Evolutionary conservation across 2,888 invertebrate species (phyloP), one percentile per base, ranked within the genome.

Genomic region (Liodrosophila aerea): DNA sequence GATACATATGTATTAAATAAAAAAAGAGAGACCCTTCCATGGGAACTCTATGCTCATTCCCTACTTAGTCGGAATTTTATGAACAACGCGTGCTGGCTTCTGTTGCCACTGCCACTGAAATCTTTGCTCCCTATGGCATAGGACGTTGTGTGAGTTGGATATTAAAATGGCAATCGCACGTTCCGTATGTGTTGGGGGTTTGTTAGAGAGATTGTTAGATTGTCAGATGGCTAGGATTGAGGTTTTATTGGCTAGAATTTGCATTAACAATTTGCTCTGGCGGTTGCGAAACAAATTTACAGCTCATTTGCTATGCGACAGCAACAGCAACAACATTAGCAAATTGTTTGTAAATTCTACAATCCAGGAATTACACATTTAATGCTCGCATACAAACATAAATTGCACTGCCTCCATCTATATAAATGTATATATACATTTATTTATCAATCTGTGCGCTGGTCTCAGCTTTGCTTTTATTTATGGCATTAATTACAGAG

Each of bases 401-500:
- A 5, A 36, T 2, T 15, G 4, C 5, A 3, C 30, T 5, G 9
- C 2, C 9, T 40, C 4, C 2, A 7, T 29, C 22, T 11, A n/a
- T 33, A 41, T 29, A 22, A n/a, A 22, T n/a, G 36, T 18, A 7
- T 7, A 43, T 8, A 9, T 7, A 39, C 7, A 1, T 15, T 18
- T n/a, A 16, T 29, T 31, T 29, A 15, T 27, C 7, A 16, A 22
- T 37, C 7, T 30, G 44, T 44, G 11, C 2, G 8, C 3, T 1
- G 5, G 9, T 13, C 29, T 45, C 39, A 31, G 40, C 18, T 30
- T 33, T 33, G 51, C 39, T 43, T 75, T 76, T 72, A 69, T 78
- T 76, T 61, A 64, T 67, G 73, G 47, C 52, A 82, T 67, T 67
- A 58, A 82, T 82, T 78, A 54, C 51, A 13, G 15, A 47, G 62